Evolutionary conservation across 2,888 invertebrate species (phyloP), one percentile per base, ranked within the genome.

Genomic region (Eristalis arbustorum): DNA sequence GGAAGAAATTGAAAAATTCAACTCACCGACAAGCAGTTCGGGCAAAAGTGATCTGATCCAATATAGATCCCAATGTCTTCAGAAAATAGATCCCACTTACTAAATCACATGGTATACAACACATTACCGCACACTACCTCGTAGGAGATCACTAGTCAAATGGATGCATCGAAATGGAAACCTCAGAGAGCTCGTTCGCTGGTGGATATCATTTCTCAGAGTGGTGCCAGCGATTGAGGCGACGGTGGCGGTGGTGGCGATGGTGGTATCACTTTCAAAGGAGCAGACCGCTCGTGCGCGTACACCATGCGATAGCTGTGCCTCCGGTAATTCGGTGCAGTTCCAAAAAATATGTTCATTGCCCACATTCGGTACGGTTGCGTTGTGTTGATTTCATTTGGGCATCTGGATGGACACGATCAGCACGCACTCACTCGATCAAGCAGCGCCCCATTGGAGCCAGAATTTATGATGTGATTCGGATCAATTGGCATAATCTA

Each of bases 181-280:
- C 69, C 49, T 64, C 42, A 61, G 31, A 3, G 34, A 31, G 56
- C 18, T 87, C 75, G 66, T 49, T 67, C 75, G 87, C 87, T 83
- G 87, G 87, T 87, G 83, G 87, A 87, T 87, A 87, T 87, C 87
- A 83, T 83, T 87, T 72, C 82, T 87, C 83, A 87, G 79, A 78
- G 74, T 78, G 57, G 67, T 67, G 72, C 72, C 66, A 72, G 78
- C 73, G 56, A 62, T 28, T 40, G 62, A 31, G 63, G 62, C 28
- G 31, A 23, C 25, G n/a, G 31, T 10, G 37, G 42, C 56, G 57
- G 64, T 34, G 69, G 42, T 57, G 61, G 72, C 56, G 77, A 49
- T 67, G 75, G 77, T 85, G 71, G 78, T 83, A 87, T 87, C 87
- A 87, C 75, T 87, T 87, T 87, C 87, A 87, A 87, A 87, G 83